Conservation (phyloP, 2,888 invertebrate species). For the Eurois occulta region DNA sequence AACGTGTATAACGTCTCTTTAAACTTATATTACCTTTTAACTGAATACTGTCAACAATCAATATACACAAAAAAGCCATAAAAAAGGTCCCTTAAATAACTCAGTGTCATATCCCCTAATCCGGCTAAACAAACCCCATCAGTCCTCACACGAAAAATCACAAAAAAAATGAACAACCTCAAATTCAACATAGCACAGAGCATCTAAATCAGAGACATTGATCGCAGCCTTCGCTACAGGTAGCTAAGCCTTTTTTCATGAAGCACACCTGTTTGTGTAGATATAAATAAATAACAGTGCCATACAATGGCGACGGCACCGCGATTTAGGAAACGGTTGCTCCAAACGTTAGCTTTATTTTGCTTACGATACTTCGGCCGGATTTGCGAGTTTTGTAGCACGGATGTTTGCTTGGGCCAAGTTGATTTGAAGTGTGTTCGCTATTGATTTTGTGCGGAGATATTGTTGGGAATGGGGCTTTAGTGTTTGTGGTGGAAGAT, state of each 20-base stretch:
- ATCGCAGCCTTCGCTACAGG: slow-evolving; percentile 55
- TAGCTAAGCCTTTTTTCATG: slow-evolving; percentile 79
- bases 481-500: neutral
- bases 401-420: slow-evolving; percentile 36
- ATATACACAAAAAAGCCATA: neutral
- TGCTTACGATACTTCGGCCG: slow-evolving; percentile 52
- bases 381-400: slow-evolving; percentile 47
- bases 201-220: slow-evolving; percentile 62
- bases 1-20: no score
- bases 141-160: slow-evolving; percentile 7
- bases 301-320: slow-evolving; percentile 57
- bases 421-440: slow-evolving; percentile 42
- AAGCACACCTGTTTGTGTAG: slow-evolving; percentile 80
- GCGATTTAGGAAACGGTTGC: slow-evolving; percentile 59
- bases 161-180: neutral
- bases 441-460: slow-evolving; percentile 42
- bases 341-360: slow-evolving; percentile 60
- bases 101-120: neutral
- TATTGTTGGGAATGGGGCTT: neutral
- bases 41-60: no score
- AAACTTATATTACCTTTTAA: no score
- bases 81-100: neutral
- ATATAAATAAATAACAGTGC: slow-evolving; percentile 77
- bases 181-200: slow-evolving; percentile 26
- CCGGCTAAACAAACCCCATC: neutral